Percentiles rank a stretch among this genome's conserved stretches.
phyloP scores from a whole-genome alignment of 2,888 invertebrate genomes.

The Caenorhabditis wallacei region DNA sequence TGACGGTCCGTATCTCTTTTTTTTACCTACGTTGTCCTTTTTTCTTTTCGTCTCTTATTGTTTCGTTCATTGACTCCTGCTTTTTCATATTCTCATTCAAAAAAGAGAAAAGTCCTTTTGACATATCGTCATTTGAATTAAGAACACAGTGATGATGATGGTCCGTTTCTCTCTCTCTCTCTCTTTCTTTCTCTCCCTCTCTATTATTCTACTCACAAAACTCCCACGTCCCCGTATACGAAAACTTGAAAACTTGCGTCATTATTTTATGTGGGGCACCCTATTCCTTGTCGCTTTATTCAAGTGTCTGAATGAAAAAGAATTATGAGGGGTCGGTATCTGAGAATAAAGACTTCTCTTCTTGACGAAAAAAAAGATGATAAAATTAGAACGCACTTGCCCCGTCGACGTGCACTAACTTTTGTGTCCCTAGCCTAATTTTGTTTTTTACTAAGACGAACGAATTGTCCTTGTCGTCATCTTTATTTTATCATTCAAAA shows the following conservation, averaged over 20 bases:
- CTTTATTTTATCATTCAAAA: conserved; percentile 26
- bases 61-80: conserved; percentile 3
- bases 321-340: too few species aligned
- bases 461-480: conserved; percentile 15
- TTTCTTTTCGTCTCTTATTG: conserved; percentile 1
- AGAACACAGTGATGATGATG: conserved; percentile 39
- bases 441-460: conserved; percentile 24
- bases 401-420: conserved; percentile 13
- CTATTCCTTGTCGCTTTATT: conserved; percentile 30
- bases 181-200: conserved; percentile 12
- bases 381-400: conserved; percentile 48
- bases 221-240: conserved; percentile 56
- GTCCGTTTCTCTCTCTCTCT: conserved; percentile 15
- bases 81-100: neutral
- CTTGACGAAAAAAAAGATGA: conserved; percentile 23
- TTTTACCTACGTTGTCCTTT: conserved; percentile 18
- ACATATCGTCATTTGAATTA: conserved; percentile 28
- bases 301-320: conserved; percentile 22
- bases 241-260: conserved; percentile 58
- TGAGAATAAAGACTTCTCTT: too few species aligned
- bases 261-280: conserved; percentile 33
- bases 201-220: conserved; percentile 3
- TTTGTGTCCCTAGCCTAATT: neutral
- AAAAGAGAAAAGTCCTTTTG: neutral
- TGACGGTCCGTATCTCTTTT: conserved; percentile 39